phyloP scores from a whole-genome alignment of 53 echinoderm and acorn worm species.

The Paracentrotus lividus region DNA sequence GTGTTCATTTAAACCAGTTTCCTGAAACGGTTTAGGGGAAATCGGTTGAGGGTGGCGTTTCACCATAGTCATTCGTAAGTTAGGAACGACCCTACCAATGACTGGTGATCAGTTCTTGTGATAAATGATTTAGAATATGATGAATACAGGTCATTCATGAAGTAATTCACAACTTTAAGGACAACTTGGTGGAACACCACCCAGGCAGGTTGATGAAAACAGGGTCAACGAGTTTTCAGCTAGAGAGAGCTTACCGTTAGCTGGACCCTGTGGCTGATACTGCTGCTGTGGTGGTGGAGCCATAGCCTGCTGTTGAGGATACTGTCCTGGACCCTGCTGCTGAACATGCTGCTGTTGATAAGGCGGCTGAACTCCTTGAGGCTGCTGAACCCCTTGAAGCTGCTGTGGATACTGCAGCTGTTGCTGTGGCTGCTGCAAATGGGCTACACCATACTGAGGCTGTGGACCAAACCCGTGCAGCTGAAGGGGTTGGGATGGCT shows the following conservation, averaged over 20 bases:
- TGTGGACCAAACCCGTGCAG: not conserved
- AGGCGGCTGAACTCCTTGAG: not conserved
- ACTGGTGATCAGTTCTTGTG: too few relatives aligned
- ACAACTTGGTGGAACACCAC: too few relatives aligned
- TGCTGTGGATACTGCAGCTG: not conserved
- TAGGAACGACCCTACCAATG: too few relatives aligned
- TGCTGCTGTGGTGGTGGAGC: not conserved
- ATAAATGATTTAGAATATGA: too few relatives aligned
- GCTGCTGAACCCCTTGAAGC: not conserved
- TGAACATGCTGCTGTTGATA: not conserved
- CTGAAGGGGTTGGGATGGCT: not conserved
- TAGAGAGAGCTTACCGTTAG: not conserved
- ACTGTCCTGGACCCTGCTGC: not conserved
- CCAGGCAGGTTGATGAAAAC: too few relatives aligned
- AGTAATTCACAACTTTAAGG: too few relatives aligned
- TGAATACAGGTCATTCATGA: too few relatives aligned
- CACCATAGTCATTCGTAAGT: too few relatives aligned
- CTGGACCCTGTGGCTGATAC: not conserved
- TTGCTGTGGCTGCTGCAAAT: not conserved
- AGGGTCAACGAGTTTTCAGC: too few relatives aligned
- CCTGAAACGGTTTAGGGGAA: too few relatives aligned
- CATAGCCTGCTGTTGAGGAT: not conserved
- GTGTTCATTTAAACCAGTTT: too few relatives aligned
- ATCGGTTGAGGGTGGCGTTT: too few relatives aligned
- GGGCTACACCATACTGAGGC: not conserved